These are phyloP conservation scores for Semnornis frantzii DNA, from an alignment of 2,113 vertebrate genomes.

Conservation along the genomic window DNA sequence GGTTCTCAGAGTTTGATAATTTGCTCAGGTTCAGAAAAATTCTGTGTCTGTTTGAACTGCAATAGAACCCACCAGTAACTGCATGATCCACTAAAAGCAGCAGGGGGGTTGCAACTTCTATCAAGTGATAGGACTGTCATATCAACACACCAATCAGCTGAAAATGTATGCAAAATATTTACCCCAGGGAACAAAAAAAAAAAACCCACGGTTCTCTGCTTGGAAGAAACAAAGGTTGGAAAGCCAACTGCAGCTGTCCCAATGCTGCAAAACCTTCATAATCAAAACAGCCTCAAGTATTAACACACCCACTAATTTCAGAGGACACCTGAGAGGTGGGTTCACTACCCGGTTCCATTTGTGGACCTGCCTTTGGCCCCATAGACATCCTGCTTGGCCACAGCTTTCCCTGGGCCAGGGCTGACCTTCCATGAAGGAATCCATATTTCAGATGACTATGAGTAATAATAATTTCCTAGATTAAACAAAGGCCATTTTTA, in stretches of 20 bases:
- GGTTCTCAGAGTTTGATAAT: background rate
- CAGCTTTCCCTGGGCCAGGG: background rate
- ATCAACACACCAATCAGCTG: background rate
- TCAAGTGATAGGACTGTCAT: background rate
- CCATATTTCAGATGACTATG: background rate
- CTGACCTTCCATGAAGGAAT: background rate
- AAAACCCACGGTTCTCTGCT: background rate
- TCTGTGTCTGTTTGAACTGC: background rate
- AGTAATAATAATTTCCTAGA: background rate
- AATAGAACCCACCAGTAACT: background rate
- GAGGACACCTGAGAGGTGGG: rapidly evolving
- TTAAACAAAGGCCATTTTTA: background rate
- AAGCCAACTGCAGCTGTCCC: background rate
- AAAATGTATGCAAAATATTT: background rate
- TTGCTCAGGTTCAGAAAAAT: background rate
- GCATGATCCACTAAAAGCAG: background rate
- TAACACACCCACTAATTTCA: background rate
- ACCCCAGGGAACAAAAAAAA: background rate
- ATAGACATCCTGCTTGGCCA: rapidly evolving
- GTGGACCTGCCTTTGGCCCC: background rate
- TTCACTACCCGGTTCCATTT: background rate
- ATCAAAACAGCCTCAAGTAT: background rate
- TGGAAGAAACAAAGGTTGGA: background rate
- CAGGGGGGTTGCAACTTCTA: background rate
- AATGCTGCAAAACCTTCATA: rapidly evolving